Conservation (phyloP, 2,888 invertebrate genomes). For the Erebia aethiops region DNA sequence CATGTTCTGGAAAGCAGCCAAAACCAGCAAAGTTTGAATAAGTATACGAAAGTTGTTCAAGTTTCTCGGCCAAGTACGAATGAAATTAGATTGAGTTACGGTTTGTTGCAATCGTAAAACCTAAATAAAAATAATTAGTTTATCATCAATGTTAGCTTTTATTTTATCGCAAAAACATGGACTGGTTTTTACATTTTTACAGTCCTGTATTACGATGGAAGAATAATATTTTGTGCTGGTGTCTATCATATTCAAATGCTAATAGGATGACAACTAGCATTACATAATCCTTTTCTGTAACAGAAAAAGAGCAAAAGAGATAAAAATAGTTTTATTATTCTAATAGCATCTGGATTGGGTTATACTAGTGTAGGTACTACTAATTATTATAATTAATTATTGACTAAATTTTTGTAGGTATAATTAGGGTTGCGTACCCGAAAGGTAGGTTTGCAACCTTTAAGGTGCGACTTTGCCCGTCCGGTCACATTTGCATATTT, state of each 20-base stretch:
- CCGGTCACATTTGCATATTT: too few relatives aligned
- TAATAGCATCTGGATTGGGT: too few relatives aligned
- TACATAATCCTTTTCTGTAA: neutral
- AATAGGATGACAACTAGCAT: neutral
- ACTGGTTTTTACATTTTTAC: neutral
- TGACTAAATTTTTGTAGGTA: too few relatives aligned
- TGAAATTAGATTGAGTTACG: slow-evolving; percentile 20
- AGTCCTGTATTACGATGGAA: neutral
- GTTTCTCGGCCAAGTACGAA: slow-evolving; percentile 25
- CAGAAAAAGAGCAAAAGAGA: too few relatives aligned
- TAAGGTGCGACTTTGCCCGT: too few relatives aligned
- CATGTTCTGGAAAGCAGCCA: slow-evolving; percentile 31
- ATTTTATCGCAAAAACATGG: neutral
- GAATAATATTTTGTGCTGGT: neutral
- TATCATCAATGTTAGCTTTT: neutral
- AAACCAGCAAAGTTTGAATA: slow-evolving; percentile 27
- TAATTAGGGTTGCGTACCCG: too few relatives aligned
- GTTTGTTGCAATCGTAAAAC: slow-evolving; percentile 11
- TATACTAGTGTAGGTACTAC: too few relatives aligned
- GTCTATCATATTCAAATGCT: neutral
- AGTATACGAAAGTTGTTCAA: slow-evolving; percentile 31
- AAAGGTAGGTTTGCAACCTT: too few relatives aligned
- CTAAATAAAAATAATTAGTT: neutral
- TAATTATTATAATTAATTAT: too few relatives aligned
- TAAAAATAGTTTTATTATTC: too few relatives aligned